Percentiles rank a stretch among this genome's conserved stretches.
These are phyloP conservation scores for Lophura nycthemera DNA, from an alignment of 2,113 vertebrate genomes.

Conservation along the genomic window DNA sequence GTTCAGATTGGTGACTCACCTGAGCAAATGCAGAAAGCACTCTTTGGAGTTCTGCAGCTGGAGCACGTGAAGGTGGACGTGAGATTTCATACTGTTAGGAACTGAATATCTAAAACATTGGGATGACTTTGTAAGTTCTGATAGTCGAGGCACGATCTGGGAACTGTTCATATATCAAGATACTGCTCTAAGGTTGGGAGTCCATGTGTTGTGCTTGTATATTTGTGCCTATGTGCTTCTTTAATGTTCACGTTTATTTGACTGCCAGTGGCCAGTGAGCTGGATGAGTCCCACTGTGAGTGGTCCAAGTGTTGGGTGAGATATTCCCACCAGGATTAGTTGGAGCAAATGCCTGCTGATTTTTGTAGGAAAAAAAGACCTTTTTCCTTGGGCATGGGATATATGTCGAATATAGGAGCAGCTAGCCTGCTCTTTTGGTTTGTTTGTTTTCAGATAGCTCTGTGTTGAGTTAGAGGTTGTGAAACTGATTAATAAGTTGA, in stretches of 20 bases:
- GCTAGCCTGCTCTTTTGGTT: background rate
- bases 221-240: background rate
- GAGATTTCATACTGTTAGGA: background rate
- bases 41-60: background rate
- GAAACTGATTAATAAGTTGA: background rate
- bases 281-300: accelerated
- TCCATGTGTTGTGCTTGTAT: background rate
- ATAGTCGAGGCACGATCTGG: accelerated
- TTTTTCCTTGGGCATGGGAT: background rate
- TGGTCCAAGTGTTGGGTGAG: background rate
- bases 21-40: background rate
- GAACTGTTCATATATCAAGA: background rate
- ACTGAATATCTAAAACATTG: background rate
- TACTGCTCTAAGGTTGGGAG: background rate
- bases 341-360: background rate
- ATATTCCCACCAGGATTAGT: background rate
- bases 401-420: background rate
- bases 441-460: background rate
- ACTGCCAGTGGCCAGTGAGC: accelerated
- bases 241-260: background rate
- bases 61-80: accelerated
- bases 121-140: background rate
- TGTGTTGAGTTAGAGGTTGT: background rate
- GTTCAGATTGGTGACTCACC: background rate
- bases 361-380: background rate